phyloP scores from a whole-genome alignment of 2,888 invertebrate genomes.

The Andrena hattorfiana region DNA sequence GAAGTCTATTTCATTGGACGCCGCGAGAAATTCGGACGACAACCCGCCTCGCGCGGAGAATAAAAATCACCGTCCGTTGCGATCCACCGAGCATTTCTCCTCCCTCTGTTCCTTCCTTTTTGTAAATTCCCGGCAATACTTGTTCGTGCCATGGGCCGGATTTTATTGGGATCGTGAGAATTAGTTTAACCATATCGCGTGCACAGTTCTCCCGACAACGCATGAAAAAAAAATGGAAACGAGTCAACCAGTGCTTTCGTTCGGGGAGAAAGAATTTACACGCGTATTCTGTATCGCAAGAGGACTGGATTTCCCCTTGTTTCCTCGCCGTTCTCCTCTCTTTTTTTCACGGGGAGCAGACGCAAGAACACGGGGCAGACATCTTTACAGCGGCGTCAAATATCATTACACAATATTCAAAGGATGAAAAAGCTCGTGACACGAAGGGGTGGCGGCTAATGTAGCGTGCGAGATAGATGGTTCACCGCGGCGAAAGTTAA shows the following conservation, averaged over 20 bases:
- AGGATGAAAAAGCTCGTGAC: constrained; percentile 73
- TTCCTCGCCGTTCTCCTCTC: background rate
- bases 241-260: background rate
- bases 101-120: background rate
- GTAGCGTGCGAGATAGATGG: constrained; percentile 83
- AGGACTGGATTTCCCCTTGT: background rate
- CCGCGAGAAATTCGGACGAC: constrained; percentile 49
- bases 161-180: constrained; percentile 23
- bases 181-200: constrained; percentile 19
- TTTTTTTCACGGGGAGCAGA: too few species aligned
- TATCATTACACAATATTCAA: constrained; percentile 81
- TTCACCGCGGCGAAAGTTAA: constrained; percentile 78
- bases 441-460: constrained; percentile 78
- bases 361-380: constrained; percentile 47
- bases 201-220: background rate
- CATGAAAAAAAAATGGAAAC: background rate
- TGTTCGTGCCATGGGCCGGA: background rate
- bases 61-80: constrained; percentile 56
- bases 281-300: background rate
- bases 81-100: constrained; percentile 1
- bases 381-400: constrained; percentile 77
- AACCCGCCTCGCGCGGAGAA: constrained; percentile 38
- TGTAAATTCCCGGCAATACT: background rate
- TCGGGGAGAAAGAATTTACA: background rate
- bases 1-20: constrained; percentile 60